Evolutionary conservation across 2,888 invertebrate genomes (phyloP).

Genomic region (Mythimna loreyi): DNA sequence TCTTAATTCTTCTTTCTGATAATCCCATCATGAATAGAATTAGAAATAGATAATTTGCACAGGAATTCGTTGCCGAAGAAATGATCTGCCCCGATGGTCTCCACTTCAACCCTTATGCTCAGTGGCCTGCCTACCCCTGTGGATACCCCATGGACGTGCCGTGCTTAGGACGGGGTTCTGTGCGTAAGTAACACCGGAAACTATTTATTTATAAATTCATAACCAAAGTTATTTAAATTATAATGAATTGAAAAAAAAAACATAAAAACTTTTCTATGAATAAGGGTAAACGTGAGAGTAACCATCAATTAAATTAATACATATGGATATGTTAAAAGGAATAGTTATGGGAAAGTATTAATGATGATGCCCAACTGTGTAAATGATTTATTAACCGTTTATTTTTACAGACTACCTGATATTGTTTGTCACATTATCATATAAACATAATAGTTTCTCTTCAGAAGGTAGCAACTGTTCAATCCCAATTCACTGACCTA

Average conservation of each 20-base stretch:
- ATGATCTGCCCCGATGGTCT: constrained; percentile 95
- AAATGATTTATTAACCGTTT: background rate
- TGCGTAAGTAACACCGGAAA: constrained; percentile 87
- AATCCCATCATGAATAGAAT: background rate
- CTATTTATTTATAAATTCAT: background rate
- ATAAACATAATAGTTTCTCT: background rate
- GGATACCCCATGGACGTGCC: constrained; percentile 95
- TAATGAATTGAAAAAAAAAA: background rate
- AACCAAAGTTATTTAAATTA: background rate
- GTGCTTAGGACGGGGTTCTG: constrained; percentile 91
- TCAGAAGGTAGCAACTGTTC: background rate
- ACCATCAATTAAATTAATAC: background rate
- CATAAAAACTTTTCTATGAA: background rate
- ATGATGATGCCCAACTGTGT: background rate
- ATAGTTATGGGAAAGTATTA: background rate
- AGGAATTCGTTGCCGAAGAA: constrained; percentile 92
- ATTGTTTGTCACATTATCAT: background rate
- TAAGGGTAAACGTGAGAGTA: background rate
- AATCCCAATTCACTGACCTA: background rate
- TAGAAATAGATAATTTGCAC: constrained; percentile 10
- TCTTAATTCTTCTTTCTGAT: background rate
- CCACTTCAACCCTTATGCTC: constrained; percentile 92
- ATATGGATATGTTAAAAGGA: background rate
- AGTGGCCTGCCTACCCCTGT: constrained; percentile 93
- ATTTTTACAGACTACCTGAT: background rate